Percentiles rank a stretch among this genome's conserved stretches.
Evolutionary conservation across 1,140 invertebrate genomes (phyloP).

Genomic region (Drosophila arawakana): DNA sequence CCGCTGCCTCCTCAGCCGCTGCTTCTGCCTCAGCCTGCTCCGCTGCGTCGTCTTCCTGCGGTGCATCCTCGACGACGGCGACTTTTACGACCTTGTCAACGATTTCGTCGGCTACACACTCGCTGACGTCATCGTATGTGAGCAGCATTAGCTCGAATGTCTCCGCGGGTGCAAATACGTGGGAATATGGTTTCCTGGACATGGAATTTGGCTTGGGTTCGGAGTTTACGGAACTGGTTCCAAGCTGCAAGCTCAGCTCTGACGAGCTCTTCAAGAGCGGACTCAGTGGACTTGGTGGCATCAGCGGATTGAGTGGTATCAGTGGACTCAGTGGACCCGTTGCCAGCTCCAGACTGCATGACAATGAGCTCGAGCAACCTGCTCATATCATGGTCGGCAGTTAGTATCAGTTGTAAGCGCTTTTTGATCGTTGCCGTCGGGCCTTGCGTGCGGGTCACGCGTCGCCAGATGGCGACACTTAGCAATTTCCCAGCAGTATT

Average conservation of each 20-base stretch:
- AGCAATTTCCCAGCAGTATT: slow-evolving; percentile 72
- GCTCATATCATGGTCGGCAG: slow-evolving; percentile 84
- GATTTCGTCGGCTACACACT: slow-evolving; percentile 77
- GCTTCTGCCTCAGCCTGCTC: slow-evolving; percentile 30
- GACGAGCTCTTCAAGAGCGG: slow-evolving; percentile 88
- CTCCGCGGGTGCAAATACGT: slow-evolving; percentile 70
- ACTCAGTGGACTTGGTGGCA: slow-evolving; percentile 52
- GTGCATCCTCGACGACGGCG: slow-evolving; percentile 62
- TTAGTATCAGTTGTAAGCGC: slow-evolving; percentile 83
- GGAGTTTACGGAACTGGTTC: slow-evolving; percentile 86
- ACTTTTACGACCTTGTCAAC: slow-evolving; percentile 80
- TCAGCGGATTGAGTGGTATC: too few species aligned
- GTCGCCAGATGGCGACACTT: slow-evolving; percentile 35
- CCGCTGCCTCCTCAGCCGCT: slow-evolving; percentile 15
- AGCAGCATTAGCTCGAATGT: slow-evolving; percentile 75
- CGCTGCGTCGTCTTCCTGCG: slow-evolving; percentile 31
- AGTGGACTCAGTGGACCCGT: slow-evolving; percentile 64
- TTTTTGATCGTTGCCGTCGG: slow-evolving; percentile 17
- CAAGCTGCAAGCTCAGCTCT: slow-evolving; percentile 87
- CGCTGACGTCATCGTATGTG: slow-evolving; percentile 78
- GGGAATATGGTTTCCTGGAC: slow-evolving; percentile 85
- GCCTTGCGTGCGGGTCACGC: slow-evolving; percentile 65
- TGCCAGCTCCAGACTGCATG: slow-evolving; percentile 63
- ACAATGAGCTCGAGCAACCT: slow-evolving; percentile 82
- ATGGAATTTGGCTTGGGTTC: slow-evolving; percentile 86